These are phyloP conservation scores for Proctacanthus coquilletti DNA, from an alignment of 1,140 invertebrate species.

Conservation along the genomic window DNA sequence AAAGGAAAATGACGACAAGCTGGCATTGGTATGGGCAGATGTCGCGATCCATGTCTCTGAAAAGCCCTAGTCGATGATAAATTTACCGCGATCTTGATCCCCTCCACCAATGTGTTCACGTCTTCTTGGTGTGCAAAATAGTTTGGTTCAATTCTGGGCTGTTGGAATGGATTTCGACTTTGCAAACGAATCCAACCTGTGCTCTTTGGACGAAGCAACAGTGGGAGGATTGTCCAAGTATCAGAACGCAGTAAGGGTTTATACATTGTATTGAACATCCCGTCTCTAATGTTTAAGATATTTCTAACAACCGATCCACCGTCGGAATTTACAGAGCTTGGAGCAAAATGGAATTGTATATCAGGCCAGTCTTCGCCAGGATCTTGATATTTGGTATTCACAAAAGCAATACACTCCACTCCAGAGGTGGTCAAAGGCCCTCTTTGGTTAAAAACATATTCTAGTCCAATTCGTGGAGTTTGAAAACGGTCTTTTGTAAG, in stretches of 20 bases:
- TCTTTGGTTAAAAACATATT: constrained; percentile 62
- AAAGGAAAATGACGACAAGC: constrained; percentile 58
- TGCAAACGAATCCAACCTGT: constrained; percentile 63
- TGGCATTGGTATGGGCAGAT: constrained; percentile 62
- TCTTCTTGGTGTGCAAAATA: constrained; percentile 74
- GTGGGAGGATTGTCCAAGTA: constrained; percentile 68
- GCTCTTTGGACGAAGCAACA: constrained; percentile 67
- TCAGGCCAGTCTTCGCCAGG: constrained; percentile 59
- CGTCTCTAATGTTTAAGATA: constrained; percentile 58
- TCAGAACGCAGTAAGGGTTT: constrained; percentile 62
- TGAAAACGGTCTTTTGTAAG: constrained; percentile 64
- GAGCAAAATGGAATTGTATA: constrained; percentile 73
- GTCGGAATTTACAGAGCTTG: constrained; percentile 67
- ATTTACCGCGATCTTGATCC: constrained; percentile 65
- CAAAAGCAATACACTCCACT: constrained; percentile 66
- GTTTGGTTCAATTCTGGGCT: constrained; percentile 81
- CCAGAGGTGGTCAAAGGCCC: constrained; percentile 70
- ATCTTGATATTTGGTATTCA: constrained; percentile 71
- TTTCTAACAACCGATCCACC: constrained; percentile 57
- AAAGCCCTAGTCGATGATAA: constrained; percentile 65
- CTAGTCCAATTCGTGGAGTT: constrained; percentile 56
- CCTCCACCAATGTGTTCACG: constrained; percentile 56
- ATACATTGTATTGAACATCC: constrained; percentile 70
- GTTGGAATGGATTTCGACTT: constrained; percentile 59
- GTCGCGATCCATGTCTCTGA: constrained; percentile 58